Conservation (phyloP, 2,113 vertebrate species). For the Austrofundulus limnaeus region DNA sequence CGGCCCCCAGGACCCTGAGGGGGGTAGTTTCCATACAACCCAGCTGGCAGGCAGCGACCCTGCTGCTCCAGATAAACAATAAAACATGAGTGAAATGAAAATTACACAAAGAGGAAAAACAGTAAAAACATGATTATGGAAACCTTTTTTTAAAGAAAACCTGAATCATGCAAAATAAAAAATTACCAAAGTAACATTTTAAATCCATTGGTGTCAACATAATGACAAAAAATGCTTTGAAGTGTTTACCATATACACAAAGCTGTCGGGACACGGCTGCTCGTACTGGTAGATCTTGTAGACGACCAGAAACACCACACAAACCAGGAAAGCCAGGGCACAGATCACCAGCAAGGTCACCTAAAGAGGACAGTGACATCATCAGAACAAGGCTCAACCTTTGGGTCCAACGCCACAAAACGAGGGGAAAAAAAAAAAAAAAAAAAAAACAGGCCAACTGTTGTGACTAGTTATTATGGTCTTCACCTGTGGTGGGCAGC, state of each 20-base stretch:
- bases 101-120: not conserved
- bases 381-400: not conserved
- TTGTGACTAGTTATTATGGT: no score
- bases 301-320: slow-evolving; percentile 95
- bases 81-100: not conserved
- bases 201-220: not conserved
- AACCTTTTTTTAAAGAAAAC: not conserved
- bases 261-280: slow-evolving; percentile 92
- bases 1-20: slow-evolving; percentile 87
- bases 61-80: slow-evolving; percentile 80
- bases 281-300: slow-evolving; percentile 98
- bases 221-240: not conserved
- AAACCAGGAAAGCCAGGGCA: slow-evolving; percentile 92
- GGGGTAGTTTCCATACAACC: slow-evolving; percentile 89
- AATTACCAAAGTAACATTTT: no score
- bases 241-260: slow-evolving; percentile 84
- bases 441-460: no score
- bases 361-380: slow-evolving; percentile 65
- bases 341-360: slow-evolving; percentile 93
- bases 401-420: no score
- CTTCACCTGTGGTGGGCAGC: no score
- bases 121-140: not conserved
- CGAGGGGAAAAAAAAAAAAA: no score
- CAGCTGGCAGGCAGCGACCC: slow-evolving; percentile 90
- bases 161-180: no score